phyloP scores from a whole-genome alignment of 2,113 vertebrate species.

The Scytalopus superciliaris region DNA sequence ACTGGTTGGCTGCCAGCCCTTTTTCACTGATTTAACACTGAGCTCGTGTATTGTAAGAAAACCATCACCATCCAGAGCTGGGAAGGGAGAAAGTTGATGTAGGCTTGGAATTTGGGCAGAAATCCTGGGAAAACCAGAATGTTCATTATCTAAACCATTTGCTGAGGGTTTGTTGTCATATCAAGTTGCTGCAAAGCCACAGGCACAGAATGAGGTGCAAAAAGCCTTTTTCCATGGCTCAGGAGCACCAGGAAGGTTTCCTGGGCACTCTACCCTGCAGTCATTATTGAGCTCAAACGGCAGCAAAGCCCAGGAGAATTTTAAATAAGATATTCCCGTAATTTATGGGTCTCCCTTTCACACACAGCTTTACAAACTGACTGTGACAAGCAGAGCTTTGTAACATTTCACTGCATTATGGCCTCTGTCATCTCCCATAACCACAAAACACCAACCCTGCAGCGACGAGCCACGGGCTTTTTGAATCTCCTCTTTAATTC shows the following conservation, averaged over 20 bases:
- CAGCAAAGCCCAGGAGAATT: neutral
- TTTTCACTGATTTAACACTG: neutral
- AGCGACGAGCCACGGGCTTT: neutral
- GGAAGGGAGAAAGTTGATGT: neutral
- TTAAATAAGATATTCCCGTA: neutral
- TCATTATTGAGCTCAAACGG: neutral
- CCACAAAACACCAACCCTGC: neutral
- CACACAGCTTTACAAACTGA: neutral
- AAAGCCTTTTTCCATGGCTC: neutral
- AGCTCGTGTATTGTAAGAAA: neutral
- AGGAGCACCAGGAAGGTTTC: neutral
- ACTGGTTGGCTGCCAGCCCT: neutral
- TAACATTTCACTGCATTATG: neutral
- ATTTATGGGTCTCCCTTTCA: neutral
- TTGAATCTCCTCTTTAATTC: neutral
- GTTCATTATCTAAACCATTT: neutral
- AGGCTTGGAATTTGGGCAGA: neutral
- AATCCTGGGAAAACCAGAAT: neutral
- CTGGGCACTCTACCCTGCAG: neutral
- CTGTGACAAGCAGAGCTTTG: neutral
- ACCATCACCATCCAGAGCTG: neutral
- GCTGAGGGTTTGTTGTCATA: neutral
- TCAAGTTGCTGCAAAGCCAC: neutral
- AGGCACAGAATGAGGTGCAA: neutral
- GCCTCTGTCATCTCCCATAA: neutral